These are phyloP conservation scores for Lutjanus erythropterus DNA, from an alignment of 2,113 vertebrate species.

Conservation along the genomic window DNA sequence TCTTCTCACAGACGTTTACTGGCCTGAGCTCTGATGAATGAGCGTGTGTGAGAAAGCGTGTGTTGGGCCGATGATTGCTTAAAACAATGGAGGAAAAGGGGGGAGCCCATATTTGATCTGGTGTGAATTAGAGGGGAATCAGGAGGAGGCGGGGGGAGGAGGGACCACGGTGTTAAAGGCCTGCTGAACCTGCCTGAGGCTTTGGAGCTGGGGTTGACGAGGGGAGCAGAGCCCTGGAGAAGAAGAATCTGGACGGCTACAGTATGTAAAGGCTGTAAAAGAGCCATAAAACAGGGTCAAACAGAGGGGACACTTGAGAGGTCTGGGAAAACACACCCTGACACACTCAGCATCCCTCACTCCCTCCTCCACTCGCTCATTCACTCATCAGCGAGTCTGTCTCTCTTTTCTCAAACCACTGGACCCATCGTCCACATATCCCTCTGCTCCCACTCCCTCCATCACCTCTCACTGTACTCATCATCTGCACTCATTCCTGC, in stretches of 20 bases:
- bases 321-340: slow-evolving; percentile 71
- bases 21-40: slow-evolving; percentile 38
- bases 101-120: slow-evolving; percentile 51
- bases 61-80: slow-evolving; percentile 18
- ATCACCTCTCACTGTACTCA: slow-evolving; percentile 44
- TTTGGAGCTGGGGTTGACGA: slow-evolving; percentile 55
- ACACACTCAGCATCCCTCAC: slow-evolving; percentile 56
- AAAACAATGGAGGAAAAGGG: slow-evolving; percentile 30
- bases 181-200: slow-evolving; percentile 66
- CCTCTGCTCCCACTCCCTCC: slow-evolving; percentile 16
- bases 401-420: slow-evolving; percentile 46
- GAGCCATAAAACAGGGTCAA: slow-evolving; percentile 79
- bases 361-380: slow-evolving; percentile 40
- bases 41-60: slow-evolving; percentile 29
- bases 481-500: slow-evolving; percentile 36
- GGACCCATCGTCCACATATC: slow-evolving; percentile 49
- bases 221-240: slow-evolving; percentile 68
- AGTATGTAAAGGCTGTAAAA: slow-evolving; percentile 76
- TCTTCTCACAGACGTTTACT: slow-evolving; percentile 1
- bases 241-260: slow-evolving; percentile 71
- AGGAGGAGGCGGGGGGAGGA: neutral
- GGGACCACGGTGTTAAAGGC: slow-evolving; percentile 35
- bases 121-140: slow-evolving; percentile 54
- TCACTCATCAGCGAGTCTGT: slow-evolving; percentile 44
- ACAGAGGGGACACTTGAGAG: slow-evolving; percentile 68